Evolutionary conservation across 2,797 vertebrate species (phyloP).

Genomic region (Sus cebifrons): DNA sequence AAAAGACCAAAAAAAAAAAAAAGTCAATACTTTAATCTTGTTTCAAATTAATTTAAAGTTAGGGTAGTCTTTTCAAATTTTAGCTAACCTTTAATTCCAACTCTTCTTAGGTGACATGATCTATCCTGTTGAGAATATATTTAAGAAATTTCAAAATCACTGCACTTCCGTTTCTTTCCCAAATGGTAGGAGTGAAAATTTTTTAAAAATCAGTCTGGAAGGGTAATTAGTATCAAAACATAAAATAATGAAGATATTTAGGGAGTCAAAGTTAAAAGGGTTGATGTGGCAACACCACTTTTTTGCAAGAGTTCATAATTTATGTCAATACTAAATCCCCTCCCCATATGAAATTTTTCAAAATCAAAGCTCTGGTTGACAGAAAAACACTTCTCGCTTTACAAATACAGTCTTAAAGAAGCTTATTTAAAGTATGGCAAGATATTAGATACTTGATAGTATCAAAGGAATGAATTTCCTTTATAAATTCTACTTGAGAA

Average conservation of each 20-base stretch:
- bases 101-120: slow-evolving; percentile 14
- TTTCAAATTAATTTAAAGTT: slow-evolving; percentile 57
- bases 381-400: not conserved
- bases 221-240: slow-evolving; percentile 7
- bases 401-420: not conserved
- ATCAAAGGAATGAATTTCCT: slow-evolving; percentile 5
- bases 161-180: slow-evolving; percentile 17
- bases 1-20: no score
- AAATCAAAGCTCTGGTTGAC: not conserved
- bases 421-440: not conserved
- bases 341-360: not conserved
- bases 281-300: not conserved
- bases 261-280: slow-evolving; percentile 8
- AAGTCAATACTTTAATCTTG: slow-evolving; percentile 15
- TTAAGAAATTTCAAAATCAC: slow-evolving; percentile 28
- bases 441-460: not conserved
- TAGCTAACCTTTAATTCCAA: slow-evolving; percentile 15
- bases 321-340: not conserved
- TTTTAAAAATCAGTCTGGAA: slow-evolving; percentile 5
- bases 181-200: not conserved
- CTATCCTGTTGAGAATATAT: not conserved
- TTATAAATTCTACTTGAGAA: slow-evolving; percentile 45
- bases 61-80: slow-evolving; percentile 43
- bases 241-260: slow-evolving; percentile 45
- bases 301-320: not conserved